phyloP scores from a whole-genome alignment of 2,113 vertebrate genomes.

The Megalops atlanticus region DNA sequence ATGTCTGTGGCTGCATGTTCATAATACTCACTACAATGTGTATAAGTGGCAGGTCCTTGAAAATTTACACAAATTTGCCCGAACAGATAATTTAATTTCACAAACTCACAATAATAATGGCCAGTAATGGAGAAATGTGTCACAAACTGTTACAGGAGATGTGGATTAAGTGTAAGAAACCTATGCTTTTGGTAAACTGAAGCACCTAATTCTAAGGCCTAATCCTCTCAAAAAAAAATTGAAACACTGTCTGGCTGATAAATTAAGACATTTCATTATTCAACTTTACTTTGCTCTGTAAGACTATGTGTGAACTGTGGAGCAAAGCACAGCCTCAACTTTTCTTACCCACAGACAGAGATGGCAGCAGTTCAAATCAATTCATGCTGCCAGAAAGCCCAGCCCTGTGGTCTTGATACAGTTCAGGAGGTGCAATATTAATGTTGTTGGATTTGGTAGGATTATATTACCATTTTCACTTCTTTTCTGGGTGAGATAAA shows the following conservation, averaged over 20 bases:
- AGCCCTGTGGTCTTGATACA: not conserved
- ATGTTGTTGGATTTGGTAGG: not conserved
- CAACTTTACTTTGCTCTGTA: too few species aligned
- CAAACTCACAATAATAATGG: too few species aligned
- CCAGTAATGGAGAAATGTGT: too few species aligned
- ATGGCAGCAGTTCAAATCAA: not conserved
- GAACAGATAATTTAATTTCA: too few species aligned
- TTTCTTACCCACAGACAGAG: not conserved
- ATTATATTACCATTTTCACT: not conserved
- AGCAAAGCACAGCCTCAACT: not conserved
- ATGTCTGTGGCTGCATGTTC: too few species aligned
- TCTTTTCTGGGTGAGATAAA: not conserved
- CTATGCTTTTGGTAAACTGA: too few species aligned
- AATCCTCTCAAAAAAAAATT: not conserved
- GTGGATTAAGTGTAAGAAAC: too few species aligned
- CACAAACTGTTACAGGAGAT: too few species aligned
- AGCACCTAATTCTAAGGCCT: not conserved
- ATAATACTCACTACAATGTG: too few species aligned
- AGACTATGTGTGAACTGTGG: too few species aligned
- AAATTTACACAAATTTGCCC: not conserved
- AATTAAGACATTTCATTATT: too few species aligned
- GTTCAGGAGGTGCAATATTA: not conserved
- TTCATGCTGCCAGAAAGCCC: not conserved
- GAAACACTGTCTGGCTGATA: not conserved
- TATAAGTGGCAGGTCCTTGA: not conserved